These are phyloP conservation scores for Papilio polytes DNA, from an alignment of 1,140 invertebrate species.

Conservation along the genomic window DNA sequence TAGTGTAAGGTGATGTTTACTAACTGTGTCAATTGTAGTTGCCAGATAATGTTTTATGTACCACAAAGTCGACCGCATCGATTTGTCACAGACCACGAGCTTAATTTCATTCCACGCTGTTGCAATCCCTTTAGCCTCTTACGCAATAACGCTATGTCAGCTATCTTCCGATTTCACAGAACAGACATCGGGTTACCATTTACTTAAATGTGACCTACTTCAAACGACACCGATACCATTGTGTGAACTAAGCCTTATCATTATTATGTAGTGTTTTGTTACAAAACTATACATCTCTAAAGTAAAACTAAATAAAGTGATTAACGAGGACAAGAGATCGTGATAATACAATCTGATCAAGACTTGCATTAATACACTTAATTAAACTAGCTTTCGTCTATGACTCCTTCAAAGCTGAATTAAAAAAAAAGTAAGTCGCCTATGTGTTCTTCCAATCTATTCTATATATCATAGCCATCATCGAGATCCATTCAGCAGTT, in stretches of 20 bases:
- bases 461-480: too few relatives aligned
- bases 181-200: not conserved
- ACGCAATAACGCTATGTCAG: not conserved
- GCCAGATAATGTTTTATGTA: constrained; percentile 19
- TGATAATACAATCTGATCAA: too few relatives aligned
- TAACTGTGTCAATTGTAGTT: not conserved
- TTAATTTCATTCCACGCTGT: constrained; percentile 23
- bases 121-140: constrained; percentile 29
- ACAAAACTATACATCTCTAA: not conserved
- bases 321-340: too few relatives aligned
- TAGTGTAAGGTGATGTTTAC: not conserved
- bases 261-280: not conserved
- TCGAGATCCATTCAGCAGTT: too few relatives aligned
- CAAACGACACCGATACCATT: not conserved
- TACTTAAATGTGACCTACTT: constrained; percentile 5
- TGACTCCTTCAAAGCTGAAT: too few relatives aligned
- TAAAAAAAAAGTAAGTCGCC: too few relatives aligned
- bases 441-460: too few relatives aligned
- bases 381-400: too few relatives aligned
- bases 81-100: constrained; percentile 26
- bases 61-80: constrained; percentile 11
- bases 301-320: too few relatives aligned
- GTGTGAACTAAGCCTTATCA: not conserved
- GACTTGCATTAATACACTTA: too few relatives aligned
- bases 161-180: constrained; percentile 9